A percentile compares a stretch with the other conserved stretches of the same genome.
Conservation (phyloP, 2,113 vertebrate species). For the Arvicanthis niloticus region DNA sequence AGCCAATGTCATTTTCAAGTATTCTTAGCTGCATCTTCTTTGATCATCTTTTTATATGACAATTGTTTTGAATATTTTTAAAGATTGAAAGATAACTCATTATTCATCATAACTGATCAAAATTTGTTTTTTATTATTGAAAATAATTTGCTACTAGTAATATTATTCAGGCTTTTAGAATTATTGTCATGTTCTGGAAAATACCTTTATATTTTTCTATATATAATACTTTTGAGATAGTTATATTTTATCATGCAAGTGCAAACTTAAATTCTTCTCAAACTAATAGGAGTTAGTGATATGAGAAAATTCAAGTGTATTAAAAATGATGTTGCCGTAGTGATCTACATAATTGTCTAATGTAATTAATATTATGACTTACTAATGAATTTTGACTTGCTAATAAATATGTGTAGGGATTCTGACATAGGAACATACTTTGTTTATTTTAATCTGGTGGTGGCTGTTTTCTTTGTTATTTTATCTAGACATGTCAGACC, state of each 20-base stretch:
- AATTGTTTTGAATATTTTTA: conserved; percentile 26
- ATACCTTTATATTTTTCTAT: neutral
- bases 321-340: neutral
- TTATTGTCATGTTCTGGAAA: neutral
- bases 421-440: neutral
- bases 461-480: neutral
- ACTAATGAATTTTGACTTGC: conserved; percentile 19
- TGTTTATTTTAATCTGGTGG: neutral
- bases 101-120: conserved; percentile 1
- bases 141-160: conserved; percentile 24
- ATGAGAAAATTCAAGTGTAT: conserved; percentile 19
- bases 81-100: conserved; percentile 8
- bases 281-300: conserved; percentile 11
- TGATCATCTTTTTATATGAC: neutral
- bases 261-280: conserved; percentile 23
- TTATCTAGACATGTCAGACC: neutral
- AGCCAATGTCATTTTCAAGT: neutral
- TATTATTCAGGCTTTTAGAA: neutral
- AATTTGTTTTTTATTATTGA: conserved; percentile 41
- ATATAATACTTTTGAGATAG: neutral
- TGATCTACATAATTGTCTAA: neutral
- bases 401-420: conserved; percentile 19
- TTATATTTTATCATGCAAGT: conserved; percentile 9
- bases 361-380: neutral
- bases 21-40: neutral